Conservation (phyloP, 2,113 vertebrate genomes). For the Nycticryphes semicollaris region DNA sequence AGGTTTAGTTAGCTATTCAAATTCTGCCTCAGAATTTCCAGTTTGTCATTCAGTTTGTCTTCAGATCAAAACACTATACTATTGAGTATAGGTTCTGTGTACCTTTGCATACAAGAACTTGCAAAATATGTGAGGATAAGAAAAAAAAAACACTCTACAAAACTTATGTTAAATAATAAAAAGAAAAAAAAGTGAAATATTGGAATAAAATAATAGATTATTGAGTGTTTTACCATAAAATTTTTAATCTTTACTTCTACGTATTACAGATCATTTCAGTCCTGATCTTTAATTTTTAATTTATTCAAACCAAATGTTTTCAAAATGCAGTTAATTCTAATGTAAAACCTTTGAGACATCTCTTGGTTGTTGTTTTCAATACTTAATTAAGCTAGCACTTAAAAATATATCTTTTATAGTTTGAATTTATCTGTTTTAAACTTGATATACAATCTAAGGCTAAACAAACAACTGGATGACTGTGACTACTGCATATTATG, state of each 20-base stretch:
- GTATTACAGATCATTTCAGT: not conserved
- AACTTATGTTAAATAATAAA: rapidly evolving
- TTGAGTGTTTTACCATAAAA: not conserved
- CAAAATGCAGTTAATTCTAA: not conserved
- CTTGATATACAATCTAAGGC: not conserved
- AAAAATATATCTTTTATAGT: not conserved
- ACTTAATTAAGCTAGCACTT: not conserved
- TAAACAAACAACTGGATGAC: not conserved
- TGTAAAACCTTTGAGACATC: not conserved
- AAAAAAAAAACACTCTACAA: not conserved
- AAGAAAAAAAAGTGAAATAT: not conserved
- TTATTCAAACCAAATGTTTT: not conserved
- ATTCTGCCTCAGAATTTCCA: not conserved
- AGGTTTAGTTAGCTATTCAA: not conserved
- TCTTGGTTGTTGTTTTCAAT: not conserved
- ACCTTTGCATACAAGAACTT: not conserved
- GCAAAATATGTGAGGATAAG: not conserved
- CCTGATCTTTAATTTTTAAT: not conserved
- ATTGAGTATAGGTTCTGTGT: not conserved
- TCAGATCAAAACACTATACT: not conserved
- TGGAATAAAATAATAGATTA: not conserved
- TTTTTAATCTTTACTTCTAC: not conserved
- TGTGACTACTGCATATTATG: not conserved
- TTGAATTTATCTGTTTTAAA: not conserved
- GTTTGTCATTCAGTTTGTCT: not conserved